phyloP scores from a whole-genome alignment of 2,888 invertebrate genomes.

The Hypomecis punctinalis region DNA sequence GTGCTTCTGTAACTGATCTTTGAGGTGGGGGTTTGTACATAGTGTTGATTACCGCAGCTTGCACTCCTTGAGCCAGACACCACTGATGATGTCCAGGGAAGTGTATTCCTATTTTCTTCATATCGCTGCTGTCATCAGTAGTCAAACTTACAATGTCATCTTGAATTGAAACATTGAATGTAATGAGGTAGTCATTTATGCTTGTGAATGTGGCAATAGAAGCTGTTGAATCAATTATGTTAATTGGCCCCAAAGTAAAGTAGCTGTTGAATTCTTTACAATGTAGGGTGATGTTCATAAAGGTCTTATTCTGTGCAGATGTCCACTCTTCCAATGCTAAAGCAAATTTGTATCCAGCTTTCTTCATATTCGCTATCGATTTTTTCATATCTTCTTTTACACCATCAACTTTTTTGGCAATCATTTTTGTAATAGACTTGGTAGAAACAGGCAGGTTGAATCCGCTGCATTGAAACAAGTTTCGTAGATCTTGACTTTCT shows the following conservation, averaged over 20 bases:
- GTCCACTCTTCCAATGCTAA: slow-evolving; percentile 1
- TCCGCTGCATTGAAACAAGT: neutral
- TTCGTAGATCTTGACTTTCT: neutral
- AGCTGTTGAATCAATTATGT: slow-evolving; percentile 2
- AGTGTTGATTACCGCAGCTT: slow-evolving; percentile 13
- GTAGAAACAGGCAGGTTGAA: neutral
- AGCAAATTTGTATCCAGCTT: slow-evolving; percentile 1
- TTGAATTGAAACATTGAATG: slow-evolving; percentile 2
- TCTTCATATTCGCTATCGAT: neutral
- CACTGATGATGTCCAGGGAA: slow-evolving; percentile 11
- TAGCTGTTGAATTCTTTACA: neutral
- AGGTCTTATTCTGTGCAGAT: neutral
- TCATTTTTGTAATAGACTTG: neutral
- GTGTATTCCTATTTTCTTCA: slow-evolving; percentile 13
- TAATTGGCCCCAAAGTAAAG: neutral
- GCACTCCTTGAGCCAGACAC: slow-evolving; percentile 16
- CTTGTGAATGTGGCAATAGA: slow-evolving; percentile 1
- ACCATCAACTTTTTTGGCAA: neutral
- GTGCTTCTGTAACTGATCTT: neutral
- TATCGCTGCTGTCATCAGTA: slow-evolving; percentile 11
- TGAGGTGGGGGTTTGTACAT: neutral
- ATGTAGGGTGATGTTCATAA: neutral
- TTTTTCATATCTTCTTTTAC: slow-evolving; percentile 3
- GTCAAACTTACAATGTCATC: slow-evolving; percentile 16
- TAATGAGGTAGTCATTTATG: slow-evolving; percentile 4